Evolutionary conservation across 2,797 vertebrate species (phyloP).

Genomic region (Eupleurogrammus muticus): DNA sequence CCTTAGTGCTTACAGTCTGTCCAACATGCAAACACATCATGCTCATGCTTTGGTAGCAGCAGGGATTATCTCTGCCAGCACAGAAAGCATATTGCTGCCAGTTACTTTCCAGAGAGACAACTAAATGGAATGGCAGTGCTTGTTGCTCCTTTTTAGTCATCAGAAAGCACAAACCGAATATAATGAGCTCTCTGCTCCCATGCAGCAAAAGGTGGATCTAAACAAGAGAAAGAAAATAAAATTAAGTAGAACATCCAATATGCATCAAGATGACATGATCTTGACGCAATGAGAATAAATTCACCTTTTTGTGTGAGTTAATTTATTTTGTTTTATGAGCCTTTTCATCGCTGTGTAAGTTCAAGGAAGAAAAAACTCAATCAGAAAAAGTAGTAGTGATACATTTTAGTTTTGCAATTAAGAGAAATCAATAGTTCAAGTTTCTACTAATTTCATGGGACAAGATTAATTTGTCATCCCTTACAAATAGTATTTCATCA

Average conservation of each 20-base stretch:
- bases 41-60: conserved; percentile 40
- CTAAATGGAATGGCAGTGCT: conserved; percentile 35
- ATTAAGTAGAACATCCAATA: conserved; percentile 12
- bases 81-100: conserved; percentile 43
- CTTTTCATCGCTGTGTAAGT: conserved; percentile 9
- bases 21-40: conserved; percentile 51
- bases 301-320: conserved; percentile 10
- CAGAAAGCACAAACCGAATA: conserved; percentile 43
- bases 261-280: conserved; percentile 10
- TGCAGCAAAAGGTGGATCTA: conserved; percentile 8
- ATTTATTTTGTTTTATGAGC: conserved; percentile 1
- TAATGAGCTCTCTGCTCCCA: conserved; percentile 49
- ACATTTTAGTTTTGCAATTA: too few relatives aligned
- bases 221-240: conserved; percentile 18
- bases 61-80: conserved; percentile 36
- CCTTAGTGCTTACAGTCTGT: conserved; percentile 20
- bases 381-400: background rate
- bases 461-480: background rate
- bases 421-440: background rate
- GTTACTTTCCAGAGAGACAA: conserved; percentile 47
- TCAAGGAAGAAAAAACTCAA: background rate
- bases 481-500: background rate
- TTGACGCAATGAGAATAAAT: conserved; percentile 25
- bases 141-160: conserved; percentile 54
- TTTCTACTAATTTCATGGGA: background rate